Base-by-base conservation (phyloP, 2,113 vertebrate genomes). In the Puntigrus tetrazona region DNA sequence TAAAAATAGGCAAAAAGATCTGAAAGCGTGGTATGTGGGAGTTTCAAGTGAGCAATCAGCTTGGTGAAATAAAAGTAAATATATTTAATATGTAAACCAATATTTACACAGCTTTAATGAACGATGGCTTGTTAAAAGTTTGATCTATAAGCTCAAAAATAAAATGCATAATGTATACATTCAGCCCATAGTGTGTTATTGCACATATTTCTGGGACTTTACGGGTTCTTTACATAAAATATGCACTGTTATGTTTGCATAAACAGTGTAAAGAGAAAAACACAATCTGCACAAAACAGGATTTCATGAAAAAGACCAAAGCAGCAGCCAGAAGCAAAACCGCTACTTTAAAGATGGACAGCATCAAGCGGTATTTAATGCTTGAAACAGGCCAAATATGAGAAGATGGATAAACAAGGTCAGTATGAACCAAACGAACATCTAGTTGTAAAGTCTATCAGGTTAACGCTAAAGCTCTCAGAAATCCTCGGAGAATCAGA, bases 401-500 rank as follows among this genome's bases (percentile, higher is more conserved):
- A 69, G 18, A 27, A 77, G 10, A 86, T 52, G 11, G 25, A 11
- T 78, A 63, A 78, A 84, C 34, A 76, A 59, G 76, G 27, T 47
- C 13, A 47, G 36, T 10, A 47, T 5, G 20, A 59, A 84, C 69
- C 79, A 83, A 76, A 72, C 43, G 36, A 80, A 41, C 50, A 78
- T n/a, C n/a, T 14, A 82, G 76, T 78, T 50, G 34, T 75, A 84
- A 65, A 43, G 65, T 74, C 81, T 11, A 59, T n/a, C 20, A 25
- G 8, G 52, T 59, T 55, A 38, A 74, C 57, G 27, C 6, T 27
- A 57, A 84, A 45, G 52, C 47, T 67, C 2, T 81, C 22, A 25
- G 16, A 59, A 41, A 47, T 14, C 45, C 45, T 4, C 14, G 0
- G 45, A 43, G 77, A 63, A 50, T 31, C 67, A 81, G 81, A 76